These are phyloP conservation scores for Cephalopachus bancanus DNA, from an alignment of 2,797 vertebrate genomes.

Conservation along the genomic window DNA sequence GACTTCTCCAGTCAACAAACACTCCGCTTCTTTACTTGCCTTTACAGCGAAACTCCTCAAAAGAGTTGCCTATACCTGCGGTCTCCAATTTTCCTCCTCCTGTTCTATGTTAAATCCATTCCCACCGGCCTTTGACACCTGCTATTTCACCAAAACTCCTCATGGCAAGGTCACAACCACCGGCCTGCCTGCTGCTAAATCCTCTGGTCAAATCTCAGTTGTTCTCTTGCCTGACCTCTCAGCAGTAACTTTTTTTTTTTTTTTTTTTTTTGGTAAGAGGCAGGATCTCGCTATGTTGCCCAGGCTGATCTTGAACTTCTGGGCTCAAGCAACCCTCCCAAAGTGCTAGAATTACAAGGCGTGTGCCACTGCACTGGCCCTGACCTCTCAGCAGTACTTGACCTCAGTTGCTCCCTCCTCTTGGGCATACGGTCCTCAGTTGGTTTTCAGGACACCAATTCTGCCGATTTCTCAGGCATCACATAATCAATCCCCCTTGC, in stretches of 20 bases:
- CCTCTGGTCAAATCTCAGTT: not conserved
- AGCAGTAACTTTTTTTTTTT: too few species aligned
- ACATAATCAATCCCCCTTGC: fast-evolving
- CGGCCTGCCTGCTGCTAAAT: not conserved
- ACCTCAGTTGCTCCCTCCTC: not conserved
- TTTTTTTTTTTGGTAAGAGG: too few species aligned
- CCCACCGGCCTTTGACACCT: not conserved
- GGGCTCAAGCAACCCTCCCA: too few species aligned
- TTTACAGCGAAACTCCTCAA: not conserved
- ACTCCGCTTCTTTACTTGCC: too few species aligned
- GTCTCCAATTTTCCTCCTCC: too few species aligned
- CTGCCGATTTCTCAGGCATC: not conserved
- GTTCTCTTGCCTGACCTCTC: not conserved
- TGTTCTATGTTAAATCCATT: not conserved
- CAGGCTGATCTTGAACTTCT: too few species aligned
- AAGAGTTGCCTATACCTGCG: not conserved
- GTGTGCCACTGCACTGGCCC: too few species aligned
- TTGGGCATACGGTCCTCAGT: not conserved
- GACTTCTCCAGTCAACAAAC: too few species aligned
- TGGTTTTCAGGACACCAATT: not conserved
- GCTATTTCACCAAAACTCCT: not conserved
- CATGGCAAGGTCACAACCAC: not conserved
- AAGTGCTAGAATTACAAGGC: too few species aligned
- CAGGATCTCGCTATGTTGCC: too few species aligned
- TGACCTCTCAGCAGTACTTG: fast-evolving